A percentile compares a stretch with the other conserved stretches of the same genome.
Evolutionary conservation across 2,113 vertebrate genomes (phyloP).

Genomic region (Lonchura striata): DNA sequence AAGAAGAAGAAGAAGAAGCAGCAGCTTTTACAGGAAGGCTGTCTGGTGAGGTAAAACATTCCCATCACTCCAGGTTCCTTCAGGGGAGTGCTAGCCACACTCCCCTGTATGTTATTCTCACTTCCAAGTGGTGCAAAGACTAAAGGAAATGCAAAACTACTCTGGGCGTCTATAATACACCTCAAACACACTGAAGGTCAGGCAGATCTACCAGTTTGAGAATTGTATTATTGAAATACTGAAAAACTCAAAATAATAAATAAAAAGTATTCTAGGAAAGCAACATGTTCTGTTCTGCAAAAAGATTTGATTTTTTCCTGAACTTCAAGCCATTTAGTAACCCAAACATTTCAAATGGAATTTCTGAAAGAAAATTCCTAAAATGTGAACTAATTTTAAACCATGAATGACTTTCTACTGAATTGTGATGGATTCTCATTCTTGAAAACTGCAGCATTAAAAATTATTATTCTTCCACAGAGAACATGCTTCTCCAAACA

Average conservation of each 20-base stretch:
- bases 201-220: background rate
- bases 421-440: background rate
- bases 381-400: background rate
- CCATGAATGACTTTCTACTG: background rate
- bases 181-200: background rate
- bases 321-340: background rate
- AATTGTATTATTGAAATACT: background rate
- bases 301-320: background rate
- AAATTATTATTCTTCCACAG: background rate
- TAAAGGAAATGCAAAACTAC: background rate
- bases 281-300: background rate
- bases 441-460: background rate
- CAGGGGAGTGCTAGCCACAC: background rate
- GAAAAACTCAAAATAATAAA: background rate
- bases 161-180: background rate
- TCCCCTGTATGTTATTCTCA: background rate
- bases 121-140: background rate
- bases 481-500: background rate
- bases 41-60: background rate
- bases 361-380: background rate
- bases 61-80: background rate
- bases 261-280: background rate
- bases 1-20: background rate
- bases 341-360: background rate
- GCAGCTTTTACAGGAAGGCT: background rate